Conservation (phyloP, 2,888 invertebrate genomes). For the Orchestes rusci region DNA sequence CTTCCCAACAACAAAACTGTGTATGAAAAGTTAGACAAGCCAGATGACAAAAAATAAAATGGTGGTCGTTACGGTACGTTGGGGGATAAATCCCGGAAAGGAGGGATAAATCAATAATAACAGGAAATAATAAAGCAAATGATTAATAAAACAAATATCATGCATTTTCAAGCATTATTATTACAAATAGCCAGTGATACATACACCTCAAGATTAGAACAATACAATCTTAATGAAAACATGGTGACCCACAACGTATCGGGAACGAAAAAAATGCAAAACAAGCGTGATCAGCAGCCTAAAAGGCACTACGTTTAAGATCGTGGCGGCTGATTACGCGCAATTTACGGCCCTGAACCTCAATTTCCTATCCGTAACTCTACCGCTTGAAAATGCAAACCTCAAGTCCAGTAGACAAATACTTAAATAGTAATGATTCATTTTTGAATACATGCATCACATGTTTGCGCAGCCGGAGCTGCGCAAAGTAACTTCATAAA, state of each 20-base stretch:
- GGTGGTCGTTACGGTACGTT: too few relatives aligned
- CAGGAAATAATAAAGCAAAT: constrained; percentile 42
- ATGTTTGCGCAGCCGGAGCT: constrained; percentile 35
- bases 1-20: constrained; percentile 23
- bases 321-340: constrained; percentile 45
- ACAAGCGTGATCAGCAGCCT: constrained; percentile 46
- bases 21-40: too few relatives aligned
- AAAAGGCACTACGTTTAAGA: constrained; percentile 42
- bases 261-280: too few relatives aligned
- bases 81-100: too few relatives aligned
- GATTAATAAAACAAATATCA: constrained; percentile 75
- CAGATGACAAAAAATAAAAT: too few relatives aligned
- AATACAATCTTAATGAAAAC: too few relatives aligned
- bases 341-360: too few relatives aligned
- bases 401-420: constrained; percentile 33
- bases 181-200: constrained; percentile 65
- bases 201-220: constrained; percentile 51
- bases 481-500: too few relatives aligned
- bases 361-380: too few relatives aligned
- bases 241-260: constrained; percentile 44
- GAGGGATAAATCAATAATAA: constrained; percentile 4
- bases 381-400: constrained; percentile 43
- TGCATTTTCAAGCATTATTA: constrained; percentile 83
- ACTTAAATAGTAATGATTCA: constrained; percentile 29
- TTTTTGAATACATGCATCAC: constrained; percentile 38